These are phyloP conservation scores for Thera britannica DNA, from an alignment of 2,888 invertebrate genomes.

Conservation along the genomic window DNA sequence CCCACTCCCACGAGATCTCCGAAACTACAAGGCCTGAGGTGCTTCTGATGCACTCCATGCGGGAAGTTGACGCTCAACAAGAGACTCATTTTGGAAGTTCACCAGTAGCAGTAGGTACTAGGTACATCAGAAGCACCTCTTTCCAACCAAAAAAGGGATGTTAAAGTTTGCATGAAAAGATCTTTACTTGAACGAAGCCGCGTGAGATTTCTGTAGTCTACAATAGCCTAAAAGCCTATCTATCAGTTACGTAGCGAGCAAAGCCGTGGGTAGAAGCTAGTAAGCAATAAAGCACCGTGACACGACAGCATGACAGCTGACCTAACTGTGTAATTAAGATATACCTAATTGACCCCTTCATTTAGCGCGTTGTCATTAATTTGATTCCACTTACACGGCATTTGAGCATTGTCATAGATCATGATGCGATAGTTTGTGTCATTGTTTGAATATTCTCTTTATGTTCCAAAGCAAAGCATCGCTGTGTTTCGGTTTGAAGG, in stretches of 20 bases:
- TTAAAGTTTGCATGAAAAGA: too few relatives aligned
- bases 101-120: too few relatives aligned
- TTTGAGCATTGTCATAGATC: constrained; percentile 18
- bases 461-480: background rate
- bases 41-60: too few relatives aligned
- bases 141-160: too few relatives aligned
- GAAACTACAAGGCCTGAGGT: too few relatives aligned
- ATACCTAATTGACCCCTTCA: constrained; percentile 24
- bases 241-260: background rate
- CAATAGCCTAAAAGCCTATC: background rate
- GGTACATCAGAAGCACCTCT: too few relatives aligned
- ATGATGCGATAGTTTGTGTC: background rate
- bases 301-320: constrained; percentile 22
- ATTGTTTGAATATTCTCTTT: background rate
- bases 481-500: too few relatives aligned
- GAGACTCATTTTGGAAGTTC: too few relatives aligned
- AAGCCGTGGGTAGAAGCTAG: background rate
- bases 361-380: constrained; percentile 22
- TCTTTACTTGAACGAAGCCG: background rate
- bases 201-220: background rate
- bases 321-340: constrained; percentile 22
- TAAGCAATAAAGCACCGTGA: constrained; percentile 7
- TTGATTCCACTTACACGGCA: constrained; percentile 13
- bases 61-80: too few relatives aligned
- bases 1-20: too few relatives aligned